A percentile compares a stretch with the other conserved stretches of the same genome.
These are phyloP conservation scores for Telenomus remus DNA, from an alignment of 1,140 invertebrate genomes.

Conservation along the genomic window DNA sequence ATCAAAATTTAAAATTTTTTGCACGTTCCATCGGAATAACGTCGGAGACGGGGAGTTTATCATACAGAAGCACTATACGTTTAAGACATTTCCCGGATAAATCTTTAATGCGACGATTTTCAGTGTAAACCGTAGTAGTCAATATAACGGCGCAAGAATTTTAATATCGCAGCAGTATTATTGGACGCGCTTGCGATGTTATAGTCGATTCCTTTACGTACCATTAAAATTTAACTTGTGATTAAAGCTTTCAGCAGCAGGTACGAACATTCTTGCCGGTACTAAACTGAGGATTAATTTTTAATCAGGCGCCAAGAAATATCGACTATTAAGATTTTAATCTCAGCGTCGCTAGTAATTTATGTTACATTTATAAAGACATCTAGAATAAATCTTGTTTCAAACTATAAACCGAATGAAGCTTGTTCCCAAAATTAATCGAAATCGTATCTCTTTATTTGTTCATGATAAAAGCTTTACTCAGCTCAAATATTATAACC, in stretches of 20 bases:
- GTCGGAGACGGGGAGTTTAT: constrained; percentile 10
- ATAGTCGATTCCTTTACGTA: constrained; percentile 54
- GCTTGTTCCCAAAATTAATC: no score
- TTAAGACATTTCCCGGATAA: constrained; percentile 28
- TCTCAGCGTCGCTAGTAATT: constrained; percentile 40
- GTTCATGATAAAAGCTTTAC: no score
- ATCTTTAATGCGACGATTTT: constrained; percentile 54
- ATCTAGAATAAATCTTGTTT: constrained; percentile 39
- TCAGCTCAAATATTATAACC: no score
- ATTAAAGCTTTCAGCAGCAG: constrained; percentile 57
- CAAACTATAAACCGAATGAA: constrained; percentile 7
- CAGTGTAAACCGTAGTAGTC: constrained; percentile 15
- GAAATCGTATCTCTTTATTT: no score
- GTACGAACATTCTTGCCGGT: constrained; percentile 38
- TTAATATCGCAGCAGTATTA: constrained; percentile 51
- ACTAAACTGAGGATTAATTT: constrained; percentile 57
- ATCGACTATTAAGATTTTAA: constrained; percentile 53
- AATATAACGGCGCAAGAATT: constrained; percentile 40
- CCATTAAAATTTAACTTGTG: constrained; percentile 57
- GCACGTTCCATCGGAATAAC: constrained; percentile 14
- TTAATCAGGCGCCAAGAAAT: constrained; percentile 55
- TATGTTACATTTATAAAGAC: constrained; percentile 40
- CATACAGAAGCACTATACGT: constrained; percentile 31
- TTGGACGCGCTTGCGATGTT: constrained; percentile 50
- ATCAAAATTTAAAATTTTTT: not conserved